Conservation (phyloP, 2,797 vertebrate genomes). For the Manis pentadactyla region DNA sequence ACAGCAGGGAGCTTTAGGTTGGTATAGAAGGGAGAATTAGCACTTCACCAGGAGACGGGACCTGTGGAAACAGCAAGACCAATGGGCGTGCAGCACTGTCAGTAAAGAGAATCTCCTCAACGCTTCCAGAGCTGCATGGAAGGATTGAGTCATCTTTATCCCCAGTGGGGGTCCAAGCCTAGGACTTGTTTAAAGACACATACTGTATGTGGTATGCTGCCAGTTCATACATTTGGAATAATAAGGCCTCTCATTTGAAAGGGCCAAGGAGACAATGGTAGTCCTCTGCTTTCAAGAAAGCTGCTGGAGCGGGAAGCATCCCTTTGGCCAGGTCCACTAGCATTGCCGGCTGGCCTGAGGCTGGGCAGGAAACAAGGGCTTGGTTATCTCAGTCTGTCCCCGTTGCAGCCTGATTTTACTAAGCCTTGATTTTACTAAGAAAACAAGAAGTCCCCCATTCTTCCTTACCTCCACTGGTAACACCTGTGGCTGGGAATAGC, state of each 20-base stretch:
- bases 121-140: background rate
- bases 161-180: background rate
- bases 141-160: background rate
- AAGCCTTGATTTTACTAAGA: too few relatives aligned
- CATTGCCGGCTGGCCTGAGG: background rate
- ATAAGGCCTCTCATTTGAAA: background rate
- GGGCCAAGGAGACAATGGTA: background rate
- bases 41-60: background rate
- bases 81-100: rapidly evolving
- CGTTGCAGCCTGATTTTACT: background rate
- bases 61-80: rapidly evolving
- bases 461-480: too few relatives aligned
- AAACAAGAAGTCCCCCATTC: background rate
- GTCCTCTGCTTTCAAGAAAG: background rate
- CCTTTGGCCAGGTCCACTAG: rapidly evolving
- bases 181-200: background rate
- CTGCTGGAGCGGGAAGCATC: rapidly evolving
- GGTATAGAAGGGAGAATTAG: too few relatives aligned
- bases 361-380: background rate
- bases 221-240: background rate
- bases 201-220: rapidly evolving
- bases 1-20: background rate
- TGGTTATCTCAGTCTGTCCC: background rate
- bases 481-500: background rate
- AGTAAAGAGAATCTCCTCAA: rapidly evolving